Conservation (phyloP, 2,113 vertebrate species). For the Fulica atra region DNA sequence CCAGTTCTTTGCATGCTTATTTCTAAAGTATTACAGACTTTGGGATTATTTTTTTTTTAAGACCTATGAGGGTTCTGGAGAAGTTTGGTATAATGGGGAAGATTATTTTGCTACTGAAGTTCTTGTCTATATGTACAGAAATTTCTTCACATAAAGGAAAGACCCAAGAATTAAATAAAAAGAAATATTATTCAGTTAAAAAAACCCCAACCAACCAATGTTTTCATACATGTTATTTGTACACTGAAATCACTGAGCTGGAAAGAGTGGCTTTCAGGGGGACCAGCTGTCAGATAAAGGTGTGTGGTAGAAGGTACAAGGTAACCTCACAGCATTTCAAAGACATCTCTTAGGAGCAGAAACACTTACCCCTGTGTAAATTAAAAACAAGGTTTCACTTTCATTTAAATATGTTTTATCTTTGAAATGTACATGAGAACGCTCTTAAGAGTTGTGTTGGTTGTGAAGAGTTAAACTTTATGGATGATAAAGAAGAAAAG, state of each 20-base stretch:
- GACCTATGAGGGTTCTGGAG: not conserved
- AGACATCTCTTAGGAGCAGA: not conserved
- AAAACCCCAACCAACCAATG: not conserved
- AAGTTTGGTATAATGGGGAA: not conserved
- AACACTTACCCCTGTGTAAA: not conserved
- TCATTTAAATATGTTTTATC: conserved; percentile 1
- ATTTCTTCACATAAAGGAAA: not conserved
- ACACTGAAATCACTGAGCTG: not conserved
- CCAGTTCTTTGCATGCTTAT: not conserved
- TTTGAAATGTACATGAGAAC: not conserved
- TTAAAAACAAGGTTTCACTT: not conserved
- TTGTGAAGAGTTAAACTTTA: conserved; percentile 21
- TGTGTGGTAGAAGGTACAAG: not conserved
- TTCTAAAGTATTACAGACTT: not conserved
- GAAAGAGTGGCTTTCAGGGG: not conserved
- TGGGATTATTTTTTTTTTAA: not conserved
- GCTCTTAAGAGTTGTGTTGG: not conserved
- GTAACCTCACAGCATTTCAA: not conserved
- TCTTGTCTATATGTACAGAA: not conserved
- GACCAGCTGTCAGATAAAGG: not conserved
- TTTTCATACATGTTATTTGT: not conserved
- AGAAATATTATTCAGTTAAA: not conserved
- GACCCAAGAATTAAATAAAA: not conserved
- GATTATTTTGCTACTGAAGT: not conserved
- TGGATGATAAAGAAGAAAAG: not conserved